These are phyloP conservation scores for Lerista edwardsae DNA, from an alignment of 2,797 vertebrate species.

Conservation along the genomic window DNA sequence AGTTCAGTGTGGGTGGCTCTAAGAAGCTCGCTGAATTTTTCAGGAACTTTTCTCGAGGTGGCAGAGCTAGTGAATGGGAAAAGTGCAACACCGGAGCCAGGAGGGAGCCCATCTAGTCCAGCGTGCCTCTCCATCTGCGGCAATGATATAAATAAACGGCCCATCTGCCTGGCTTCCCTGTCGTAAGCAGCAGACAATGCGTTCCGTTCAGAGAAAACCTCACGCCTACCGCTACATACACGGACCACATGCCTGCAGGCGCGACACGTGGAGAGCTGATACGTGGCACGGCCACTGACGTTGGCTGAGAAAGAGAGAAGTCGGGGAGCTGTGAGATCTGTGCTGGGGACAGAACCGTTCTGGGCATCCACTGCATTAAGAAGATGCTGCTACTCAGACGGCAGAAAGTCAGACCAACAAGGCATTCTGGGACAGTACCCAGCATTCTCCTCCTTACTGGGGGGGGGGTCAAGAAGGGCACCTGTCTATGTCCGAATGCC, in stretches of 20 bases:
- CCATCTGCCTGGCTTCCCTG: slow-evolving; percentile 10
- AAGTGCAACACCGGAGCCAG: slow-evolving; percentile 16
- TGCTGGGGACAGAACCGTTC: not conserved
- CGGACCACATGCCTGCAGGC: not conserved
- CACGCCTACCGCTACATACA: not conserved
- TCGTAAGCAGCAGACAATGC: not conserved
- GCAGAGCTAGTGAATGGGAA: not conserved
- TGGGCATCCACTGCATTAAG: not conserved
- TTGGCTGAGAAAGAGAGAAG: slow-evolving; percentile 4
- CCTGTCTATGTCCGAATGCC: not conserved
- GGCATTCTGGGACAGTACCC: not conserved
- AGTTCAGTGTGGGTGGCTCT: slow-evolving; percentile 5
- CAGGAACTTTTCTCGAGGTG: slow-evolving; percentile 1
- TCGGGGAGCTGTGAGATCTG: not conserved
- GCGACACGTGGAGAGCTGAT: not conserved
- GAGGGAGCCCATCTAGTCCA: slow-evolving; percentile 31
- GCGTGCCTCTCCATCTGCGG: slow-evolving; percentile 19
- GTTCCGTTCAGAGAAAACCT: slow-evolving; percentile 10
- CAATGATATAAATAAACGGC: slow-evolving; percentile 15
- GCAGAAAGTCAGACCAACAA: not conserved
- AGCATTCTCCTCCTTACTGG: not conserved
- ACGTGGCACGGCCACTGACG: not conserved
- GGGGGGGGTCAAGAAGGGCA: not conserved
- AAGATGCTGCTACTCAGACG: not conserved
- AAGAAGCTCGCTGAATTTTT: slow-evolving; percentile 3